Percentiles rank a stretch among this genome's conserved stretches.
Conservation (phyloP, 2,888 invertebrate species). For the Alloscopus bannaensis region DNA sequence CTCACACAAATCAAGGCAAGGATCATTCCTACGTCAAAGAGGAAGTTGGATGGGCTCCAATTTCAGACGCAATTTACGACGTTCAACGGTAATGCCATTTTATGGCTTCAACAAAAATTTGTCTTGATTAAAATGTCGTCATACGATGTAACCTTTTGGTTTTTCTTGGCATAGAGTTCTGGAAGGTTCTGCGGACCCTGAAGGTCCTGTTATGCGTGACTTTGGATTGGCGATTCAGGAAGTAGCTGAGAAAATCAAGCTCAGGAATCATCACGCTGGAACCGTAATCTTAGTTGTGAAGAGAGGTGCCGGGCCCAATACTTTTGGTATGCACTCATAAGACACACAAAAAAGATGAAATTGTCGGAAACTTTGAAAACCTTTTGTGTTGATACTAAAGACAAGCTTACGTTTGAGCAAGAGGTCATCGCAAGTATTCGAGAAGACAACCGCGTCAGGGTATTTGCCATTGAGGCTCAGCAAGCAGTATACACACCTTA, state of each 20-base stretch:
- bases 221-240: conserved; percentile 66
- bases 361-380: not conserved
- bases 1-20: conserved; percentile 33
- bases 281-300: conserved; percentile 64
- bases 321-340: conserved; percentile 50
- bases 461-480: conserved; percentile 63
- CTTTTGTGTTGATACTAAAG: conserved; percentile 2
- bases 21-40: conserved; percentile 52
- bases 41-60: conserved; percentile 55
- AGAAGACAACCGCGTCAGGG: conserved; percentile 50
- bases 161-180: conserved; percentile 42
- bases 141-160: not conserved
- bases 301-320: conserved; percentile 58
- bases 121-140: not conserved
- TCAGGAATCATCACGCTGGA: conserved; percentile 58
- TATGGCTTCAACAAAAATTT: not conserved
- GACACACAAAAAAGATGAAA: too few relatives aligned
- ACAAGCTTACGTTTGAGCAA: conserved; percentile 46
- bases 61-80: conserved; percentile 33
- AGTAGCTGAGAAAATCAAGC: conserved; percentile 57
- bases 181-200: conserved; percentile 23
- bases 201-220: conserved; percentile 62
- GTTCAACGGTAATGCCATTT: conserved; percentile 63
- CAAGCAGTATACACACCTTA: conserved; percentile 47
- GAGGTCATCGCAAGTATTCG: conserved; percentile 59